phyloP scores from a whole-genome alignment of 53 echinoderm and acorn worm species.

The Patiria pectinifera region DNA sequence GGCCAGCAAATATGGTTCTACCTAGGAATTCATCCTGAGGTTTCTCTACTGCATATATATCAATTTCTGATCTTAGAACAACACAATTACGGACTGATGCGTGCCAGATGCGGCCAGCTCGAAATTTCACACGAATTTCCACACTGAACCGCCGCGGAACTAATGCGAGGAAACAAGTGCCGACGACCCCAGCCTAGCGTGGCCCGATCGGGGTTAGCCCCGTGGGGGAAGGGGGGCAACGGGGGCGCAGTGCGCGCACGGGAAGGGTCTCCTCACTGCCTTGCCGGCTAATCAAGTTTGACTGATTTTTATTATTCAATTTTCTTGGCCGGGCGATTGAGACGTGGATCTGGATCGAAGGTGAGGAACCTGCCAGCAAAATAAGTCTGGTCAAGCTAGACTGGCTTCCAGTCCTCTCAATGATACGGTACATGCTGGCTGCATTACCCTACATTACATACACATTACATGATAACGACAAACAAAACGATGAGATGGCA shows the following conservation, averaged over 20 bases:
- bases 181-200: conserved; percentile 28
- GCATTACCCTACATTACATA: too few species aligned
- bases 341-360: conserved; percentile 39
- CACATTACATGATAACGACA: too few species aligned
- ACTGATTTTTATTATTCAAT: conserved; percentile 58
- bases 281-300: conserved; percentile 51
- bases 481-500: too few species aligned
- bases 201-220: background rate
- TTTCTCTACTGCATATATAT: background rate
- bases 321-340: conserved; percentile 8
- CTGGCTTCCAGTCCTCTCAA: conserved; percentile 16
- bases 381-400: conserved; percentile 33
- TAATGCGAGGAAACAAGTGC: conserved; percentile 46
- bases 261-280: conserved; percentile 32
- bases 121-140: conserved; percentile 54
- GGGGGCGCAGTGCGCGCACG: background rate
- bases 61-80: conserved; percentile 58
- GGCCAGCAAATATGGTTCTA: background rate
- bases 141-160: background rate
- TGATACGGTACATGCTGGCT: background rate
- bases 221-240: conserved; percentile 14
- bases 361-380: conserved; percentile 25
- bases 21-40: background rate
- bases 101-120: conserved; percentile 41
- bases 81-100: conserved; percentile 53